These are phyloP conservation scores for Empidonax traillii DNA, from an alignment of 2,113 vertebrate species.

Conservation along the genomic window DNA sequence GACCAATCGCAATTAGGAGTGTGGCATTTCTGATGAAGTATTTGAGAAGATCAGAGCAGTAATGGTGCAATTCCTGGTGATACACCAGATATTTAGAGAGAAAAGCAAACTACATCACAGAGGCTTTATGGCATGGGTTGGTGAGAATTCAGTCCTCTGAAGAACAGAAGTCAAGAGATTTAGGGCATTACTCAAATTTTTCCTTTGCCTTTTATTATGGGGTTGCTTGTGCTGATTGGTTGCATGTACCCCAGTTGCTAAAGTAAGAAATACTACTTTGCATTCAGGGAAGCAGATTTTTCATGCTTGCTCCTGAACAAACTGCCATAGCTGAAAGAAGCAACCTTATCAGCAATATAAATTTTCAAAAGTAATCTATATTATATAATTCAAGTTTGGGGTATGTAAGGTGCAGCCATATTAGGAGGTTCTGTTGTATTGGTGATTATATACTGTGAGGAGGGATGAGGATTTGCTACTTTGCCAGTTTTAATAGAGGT, in stretches of 20 bases:
- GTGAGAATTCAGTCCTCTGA: neutral
- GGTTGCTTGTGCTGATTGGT: neutral
- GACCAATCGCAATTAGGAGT: neutral
- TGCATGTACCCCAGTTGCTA: neutral
- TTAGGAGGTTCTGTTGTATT: neutral
- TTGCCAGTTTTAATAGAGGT: slow-evolving; percentile 42
- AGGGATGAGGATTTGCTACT: neutral
- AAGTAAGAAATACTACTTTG: neutral
- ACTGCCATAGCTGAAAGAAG: neutral
- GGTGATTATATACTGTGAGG: neutral
- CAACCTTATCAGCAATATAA: neutral
- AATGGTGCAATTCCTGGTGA: neutral
- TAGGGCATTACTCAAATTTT: neutral
- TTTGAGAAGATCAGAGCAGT: neutral
- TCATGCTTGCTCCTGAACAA: neutral
- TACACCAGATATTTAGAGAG: neutral
- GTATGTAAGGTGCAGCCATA: neutral
- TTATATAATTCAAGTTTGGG: neutral
- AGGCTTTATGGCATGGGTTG: neutral
- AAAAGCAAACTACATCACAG: neutral
- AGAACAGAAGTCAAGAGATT: neutral
- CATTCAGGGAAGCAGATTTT: slow-evolving; percentile 1
- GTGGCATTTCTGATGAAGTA: neutral
- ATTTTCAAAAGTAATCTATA: neutral
- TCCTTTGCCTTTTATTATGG: neutral